phyloP scores from a whole-genome alignment of 2,797 vertebrate species.

The Numenius phaeopus region DNA sequence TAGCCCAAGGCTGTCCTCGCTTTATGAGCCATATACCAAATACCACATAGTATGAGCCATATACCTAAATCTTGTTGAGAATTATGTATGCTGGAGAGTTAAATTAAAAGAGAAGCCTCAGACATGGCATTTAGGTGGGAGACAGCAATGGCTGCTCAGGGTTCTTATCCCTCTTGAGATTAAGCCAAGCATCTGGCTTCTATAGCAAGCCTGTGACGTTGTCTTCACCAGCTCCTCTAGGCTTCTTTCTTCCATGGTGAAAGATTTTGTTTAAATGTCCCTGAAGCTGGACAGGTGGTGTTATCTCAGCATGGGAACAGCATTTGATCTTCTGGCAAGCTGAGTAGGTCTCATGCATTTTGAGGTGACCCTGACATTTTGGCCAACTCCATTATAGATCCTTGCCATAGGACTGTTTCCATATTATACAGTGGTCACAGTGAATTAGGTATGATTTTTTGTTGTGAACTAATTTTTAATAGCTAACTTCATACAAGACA shows the following conservation, averaged over 20 bases:
- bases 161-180: background rate
- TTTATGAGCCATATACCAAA: background rate
- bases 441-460: background rate
- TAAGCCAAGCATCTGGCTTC: background rate
- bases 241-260: background rate
- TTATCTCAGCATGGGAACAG: background rate
- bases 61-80: background rate
- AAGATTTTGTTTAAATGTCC: background rate
- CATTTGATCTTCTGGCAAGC: background rate
- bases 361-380: background rate
- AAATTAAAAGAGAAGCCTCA: background rate
- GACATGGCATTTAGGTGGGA: background rate
- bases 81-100: background rate
- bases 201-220: background rate
- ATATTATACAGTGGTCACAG: background rate
- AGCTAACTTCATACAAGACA: background rate
- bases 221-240: background rate
- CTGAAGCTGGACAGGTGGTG: background rate
- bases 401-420: background rate
- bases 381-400: background rate
- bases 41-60: background rate
- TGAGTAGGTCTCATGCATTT: background rate
- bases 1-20: background rate
- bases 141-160: background rate
- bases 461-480: background rate